Evolutionary conservation across 2,888 invertebrate genomes (phyloP).

Genomic region (Drosophila neotestacea): DNA sequence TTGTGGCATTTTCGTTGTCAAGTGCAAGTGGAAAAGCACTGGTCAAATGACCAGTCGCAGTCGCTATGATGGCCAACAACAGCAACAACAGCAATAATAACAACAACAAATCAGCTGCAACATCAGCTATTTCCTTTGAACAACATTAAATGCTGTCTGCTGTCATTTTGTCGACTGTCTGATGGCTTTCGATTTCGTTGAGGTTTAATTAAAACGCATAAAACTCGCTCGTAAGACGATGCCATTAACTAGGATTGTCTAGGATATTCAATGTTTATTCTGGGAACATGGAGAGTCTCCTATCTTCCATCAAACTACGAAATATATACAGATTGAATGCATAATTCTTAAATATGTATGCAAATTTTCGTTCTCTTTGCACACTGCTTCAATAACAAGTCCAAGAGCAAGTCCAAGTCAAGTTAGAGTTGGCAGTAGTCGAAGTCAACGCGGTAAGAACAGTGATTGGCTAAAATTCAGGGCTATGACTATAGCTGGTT

Average conservation of each 20-base stretch:
- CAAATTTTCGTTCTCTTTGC: slow-evolving; percentile 8
- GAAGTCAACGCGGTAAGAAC: not conserved
- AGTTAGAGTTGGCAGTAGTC: not conserved
- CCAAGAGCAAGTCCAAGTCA: not conserved
- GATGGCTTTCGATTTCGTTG: slow-evolving; percentile 75
- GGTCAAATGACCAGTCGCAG: slow-evolving; percentile 59
- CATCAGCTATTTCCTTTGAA: slow-evolving; percentile 76
- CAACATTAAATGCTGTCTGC: slow-evolving; percentile 43
- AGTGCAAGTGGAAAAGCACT: slow-evolving; percentile 71
- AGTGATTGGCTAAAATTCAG: slow-evolving; percentile 24
- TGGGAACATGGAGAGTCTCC: not conserved
- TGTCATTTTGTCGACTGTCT: slow-evolving; percentile 20
- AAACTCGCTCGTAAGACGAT: slow-evolving; percentile 53
- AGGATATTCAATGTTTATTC: not conserved
- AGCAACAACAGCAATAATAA: slow-evolving; percentile 8
- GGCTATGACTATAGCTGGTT: slow-evolving; percentile 20
- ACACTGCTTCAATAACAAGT: not conserved
- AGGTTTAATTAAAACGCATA: slow-evolving; percentile 76
- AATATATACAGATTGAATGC: slow-evolving; percentile 20
- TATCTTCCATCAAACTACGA: not conserved
- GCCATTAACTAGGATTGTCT: slow-evolving; percentile 40
- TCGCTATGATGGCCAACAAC: slow-evolving; percentile 32
- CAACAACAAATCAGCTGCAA: slow-evolving; percentile 60
- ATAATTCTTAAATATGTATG: slow-evolving; percentile 32
- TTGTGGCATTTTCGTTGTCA: slow-evolving; percentile 78